Percentiles rank a stretch among this genome's conserved stretches.
These are phyloP conservation scores for Euwallacea fornicatus DNA, from an alignment of 1,140 invertebrate species.

Conservation along the genomic window DNA sequence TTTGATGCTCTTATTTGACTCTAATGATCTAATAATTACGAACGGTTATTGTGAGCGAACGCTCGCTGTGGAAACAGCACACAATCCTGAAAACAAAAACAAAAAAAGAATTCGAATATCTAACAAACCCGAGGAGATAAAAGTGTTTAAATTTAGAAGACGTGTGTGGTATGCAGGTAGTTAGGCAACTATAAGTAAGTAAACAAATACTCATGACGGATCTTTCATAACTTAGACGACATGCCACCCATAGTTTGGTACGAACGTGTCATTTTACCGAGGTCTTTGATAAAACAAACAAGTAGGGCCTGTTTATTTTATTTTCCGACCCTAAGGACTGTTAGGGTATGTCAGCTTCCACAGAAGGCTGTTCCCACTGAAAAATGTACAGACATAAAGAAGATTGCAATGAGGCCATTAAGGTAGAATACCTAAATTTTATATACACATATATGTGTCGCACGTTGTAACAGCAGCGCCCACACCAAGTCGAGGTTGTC, in stretches of 20 bases:
- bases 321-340: too few relatives aligned
- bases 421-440: too few relatives aligned
- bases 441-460: neutral
- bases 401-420: too few relatives aligned
- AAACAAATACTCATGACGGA: slow-evolving; percentile 9
- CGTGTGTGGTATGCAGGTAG: slow-evolving; percentile 18
- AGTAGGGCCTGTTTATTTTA: neutral
- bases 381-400: too few relatives aligned
- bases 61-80: too few relatives aligned
- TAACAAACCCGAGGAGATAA: too few relatives aligned
- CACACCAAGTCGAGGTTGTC: slow-evolving; percentile 27
- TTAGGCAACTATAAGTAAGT: slow-evolving; percentile 14
- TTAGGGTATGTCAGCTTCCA: too few relatives aligned
- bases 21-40: neutral
- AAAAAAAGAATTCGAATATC: too few relatives aligned
- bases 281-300: neutral
- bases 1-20: neutral
- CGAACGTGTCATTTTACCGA: neutral
- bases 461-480: slow-evolving; percentile 7
- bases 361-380: too few relatives aligned
- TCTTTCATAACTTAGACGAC: slow-evolving; percentile 17
- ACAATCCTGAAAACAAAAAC: too few relatives aligned
- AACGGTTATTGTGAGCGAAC: too few relatives aligned
- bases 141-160: slow-evolving; percentile 7
- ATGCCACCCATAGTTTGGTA: slow-evolving; percentile 11